phyloP scores from a whole-genome alignment of 1,140 invertebrate species.

The Alviniconcha marisindica region DNA sequence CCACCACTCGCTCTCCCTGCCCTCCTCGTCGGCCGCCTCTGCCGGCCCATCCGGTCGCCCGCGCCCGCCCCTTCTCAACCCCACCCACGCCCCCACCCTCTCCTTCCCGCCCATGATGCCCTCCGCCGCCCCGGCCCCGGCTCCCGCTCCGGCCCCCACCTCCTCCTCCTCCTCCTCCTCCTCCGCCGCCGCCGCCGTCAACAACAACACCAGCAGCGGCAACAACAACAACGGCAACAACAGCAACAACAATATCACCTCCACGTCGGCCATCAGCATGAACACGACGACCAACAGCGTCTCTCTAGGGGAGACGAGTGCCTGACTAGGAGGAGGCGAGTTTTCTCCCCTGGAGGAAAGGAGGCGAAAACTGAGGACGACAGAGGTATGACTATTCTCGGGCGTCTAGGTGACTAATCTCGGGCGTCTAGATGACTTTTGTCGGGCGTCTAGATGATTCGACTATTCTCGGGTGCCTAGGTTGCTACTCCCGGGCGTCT shows the following conservation, averaged over 20 bases:
- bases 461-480: no score
- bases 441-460: no score
- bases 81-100: slow-evolving; percentile 7
- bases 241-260: slow-evolving; percentile 36
- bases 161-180: not conserved
- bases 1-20: slow-evolving; percentile 37
- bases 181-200: not conserved
- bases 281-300: slow-evolving; percentile 23
- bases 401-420: not conserved
- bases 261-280: not conserved
- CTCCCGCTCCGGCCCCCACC: not conserved
- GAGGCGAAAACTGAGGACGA: slow-evolving; percentile 12
- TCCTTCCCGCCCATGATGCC: slow-evolving; percentile 3
- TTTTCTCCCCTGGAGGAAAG: not conserved
- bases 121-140: not conserved
- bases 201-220: slow-evolving; percentile 30
- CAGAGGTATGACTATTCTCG: slow-evolving; percentile 20
- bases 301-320: slow-evolving; percentile 21
- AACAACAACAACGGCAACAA: slow-evolving; percentile 40
- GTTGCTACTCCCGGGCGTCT: no score
- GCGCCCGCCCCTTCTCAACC: slow-evolving; percentile 10
- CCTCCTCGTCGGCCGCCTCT: slow-evolving; percentile 25
- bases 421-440: no score
- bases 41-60: not conserved
- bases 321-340: slow-evolving; percentile 14